Evolutionary conservation across 2,888 invertebrate genomes (phyloP).

Genomic region (Epirrhoe tristata): DNA sequence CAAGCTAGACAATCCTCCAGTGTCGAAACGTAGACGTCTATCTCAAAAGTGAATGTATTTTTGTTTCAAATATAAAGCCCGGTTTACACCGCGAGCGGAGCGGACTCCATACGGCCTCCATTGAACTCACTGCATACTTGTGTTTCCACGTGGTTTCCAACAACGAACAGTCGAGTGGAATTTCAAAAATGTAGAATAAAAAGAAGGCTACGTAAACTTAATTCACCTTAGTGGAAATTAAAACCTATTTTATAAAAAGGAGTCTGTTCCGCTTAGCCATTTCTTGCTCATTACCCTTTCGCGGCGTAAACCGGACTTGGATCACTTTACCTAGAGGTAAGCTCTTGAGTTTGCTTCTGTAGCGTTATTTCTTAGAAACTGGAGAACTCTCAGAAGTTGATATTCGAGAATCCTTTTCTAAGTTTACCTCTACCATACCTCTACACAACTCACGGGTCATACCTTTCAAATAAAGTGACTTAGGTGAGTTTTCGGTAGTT

Average conservation of each 20-base stretch:
- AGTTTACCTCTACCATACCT: too few relatives aligned
- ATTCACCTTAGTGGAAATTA: too few relatives aligned
- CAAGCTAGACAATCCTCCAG: not conserved
- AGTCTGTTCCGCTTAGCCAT: too few relatives aligned
- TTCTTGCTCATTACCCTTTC: too few relatives aligned
- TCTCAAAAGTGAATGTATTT: not conserved
- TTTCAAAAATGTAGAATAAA: too few relatives aligned
- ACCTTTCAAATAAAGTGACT: not conserved
- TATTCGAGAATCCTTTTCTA: constrained; percentile 1
- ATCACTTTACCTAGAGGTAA: not conserved
- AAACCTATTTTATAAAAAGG: too few relatives aligned
- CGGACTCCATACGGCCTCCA: too few relatives aligned
- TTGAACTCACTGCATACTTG: too few relatives aligned
- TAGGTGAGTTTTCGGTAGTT: not conserved
- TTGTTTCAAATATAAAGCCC: not conserved
- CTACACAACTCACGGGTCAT: not conserved
- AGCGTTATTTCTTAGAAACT: not conserved
- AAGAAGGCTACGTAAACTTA: too few relatives aligned
- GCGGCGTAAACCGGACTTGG: too few relatives aligned
- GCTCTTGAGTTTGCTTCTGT: not conserved
- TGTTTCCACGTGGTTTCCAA: too few relatives aligned
- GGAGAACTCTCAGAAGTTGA: constrained; percentile 1
- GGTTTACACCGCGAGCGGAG: not conserved
- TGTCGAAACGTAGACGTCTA: not conserved
- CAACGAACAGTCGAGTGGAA: too few relatives aligned